These are phyloP conservation scores for Mystacornis crossleyi DNA, from an alignment of 2,113 vertebrate species.

Conservation along the genomic window DNA sequence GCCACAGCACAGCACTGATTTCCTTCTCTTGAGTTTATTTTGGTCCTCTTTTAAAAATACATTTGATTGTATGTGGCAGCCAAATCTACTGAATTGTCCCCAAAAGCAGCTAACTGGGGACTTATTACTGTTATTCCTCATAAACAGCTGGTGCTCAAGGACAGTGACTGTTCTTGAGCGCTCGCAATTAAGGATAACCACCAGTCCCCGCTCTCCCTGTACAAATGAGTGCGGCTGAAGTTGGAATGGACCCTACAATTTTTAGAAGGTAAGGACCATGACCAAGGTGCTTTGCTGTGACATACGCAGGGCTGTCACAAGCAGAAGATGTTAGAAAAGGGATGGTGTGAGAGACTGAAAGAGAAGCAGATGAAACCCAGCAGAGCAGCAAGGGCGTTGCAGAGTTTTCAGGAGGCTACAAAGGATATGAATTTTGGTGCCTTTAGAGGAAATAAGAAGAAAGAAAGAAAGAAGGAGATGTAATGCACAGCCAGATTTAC, in stretches of 20 bases:
- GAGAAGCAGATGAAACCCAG: neutral
- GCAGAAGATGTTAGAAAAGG: neutral
- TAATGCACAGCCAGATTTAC: neutral
- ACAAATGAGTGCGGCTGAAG: neutral
- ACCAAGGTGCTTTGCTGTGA: neutral
- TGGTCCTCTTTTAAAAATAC: neutral
- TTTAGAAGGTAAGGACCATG: neutral
- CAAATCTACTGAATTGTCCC: neutral
- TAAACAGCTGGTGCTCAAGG: neutral
- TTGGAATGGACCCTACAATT: fast-evolving
- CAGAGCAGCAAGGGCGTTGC: fast-evolving
- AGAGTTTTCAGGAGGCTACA: neutral
- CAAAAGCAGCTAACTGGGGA: neutral
- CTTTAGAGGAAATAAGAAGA: neutral
- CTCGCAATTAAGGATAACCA: neutral
- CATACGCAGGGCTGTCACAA: neutral
- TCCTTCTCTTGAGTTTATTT: neutral
- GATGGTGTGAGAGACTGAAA: neutral
- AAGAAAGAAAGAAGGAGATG: neutral
- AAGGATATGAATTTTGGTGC: neutral
- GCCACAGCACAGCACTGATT: neutral
- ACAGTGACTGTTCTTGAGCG: neutral
- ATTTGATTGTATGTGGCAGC: neutral
- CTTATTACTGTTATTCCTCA: neutral
- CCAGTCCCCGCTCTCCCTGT: too few relatives aligned